Evolutionary conservation across 2,113 vertebrate species (phyloP).

Genomic region (Semnopithecus entellus): DNA sequence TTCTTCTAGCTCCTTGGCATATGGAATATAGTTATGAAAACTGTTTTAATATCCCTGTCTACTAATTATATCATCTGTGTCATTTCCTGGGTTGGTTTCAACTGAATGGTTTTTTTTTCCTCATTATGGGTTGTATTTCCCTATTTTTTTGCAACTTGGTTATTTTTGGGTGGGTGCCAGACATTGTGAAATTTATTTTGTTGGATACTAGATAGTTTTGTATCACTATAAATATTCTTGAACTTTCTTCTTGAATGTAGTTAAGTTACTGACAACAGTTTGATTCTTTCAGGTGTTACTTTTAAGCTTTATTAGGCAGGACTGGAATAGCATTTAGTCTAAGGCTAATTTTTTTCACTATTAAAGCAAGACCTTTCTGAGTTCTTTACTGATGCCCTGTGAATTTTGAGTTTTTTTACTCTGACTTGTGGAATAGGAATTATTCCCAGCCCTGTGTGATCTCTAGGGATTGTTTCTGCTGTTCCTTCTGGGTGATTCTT

Average conservation of each 20-base stretch:
- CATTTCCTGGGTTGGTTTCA: conserved; percentile 26
- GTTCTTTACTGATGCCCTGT: neutral
- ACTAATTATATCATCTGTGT: conserved; percentile 11
- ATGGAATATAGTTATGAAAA: neutral
- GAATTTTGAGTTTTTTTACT: neutral
- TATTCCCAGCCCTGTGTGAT: neutral
- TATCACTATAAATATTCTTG: neutral
- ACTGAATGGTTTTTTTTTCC: neutral
- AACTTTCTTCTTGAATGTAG: neutral
- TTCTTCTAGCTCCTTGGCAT: conserved; percentile 9
- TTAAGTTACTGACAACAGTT: neutral
- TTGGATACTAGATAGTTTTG: conserved; percentile 1
- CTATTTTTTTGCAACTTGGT: neutral
- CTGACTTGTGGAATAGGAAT: neutral
- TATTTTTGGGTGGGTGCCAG: neutral
- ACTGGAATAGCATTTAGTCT: neutral
- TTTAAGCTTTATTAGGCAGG: neutral
- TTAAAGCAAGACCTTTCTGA: neutral
- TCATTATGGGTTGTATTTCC: conserved; percentile 25
- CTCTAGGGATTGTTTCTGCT: neutral
- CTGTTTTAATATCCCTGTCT: neutral
- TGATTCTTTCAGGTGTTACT: neutral
- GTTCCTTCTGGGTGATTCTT: neutral
- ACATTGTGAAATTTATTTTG: neutral
- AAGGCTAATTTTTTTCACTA: neutral